These are phyloP conservation scores for Neogobius melanostomus DNA, from an alignment of 2,113 vertebrate species.

Conservation along the genomic window DNA sequence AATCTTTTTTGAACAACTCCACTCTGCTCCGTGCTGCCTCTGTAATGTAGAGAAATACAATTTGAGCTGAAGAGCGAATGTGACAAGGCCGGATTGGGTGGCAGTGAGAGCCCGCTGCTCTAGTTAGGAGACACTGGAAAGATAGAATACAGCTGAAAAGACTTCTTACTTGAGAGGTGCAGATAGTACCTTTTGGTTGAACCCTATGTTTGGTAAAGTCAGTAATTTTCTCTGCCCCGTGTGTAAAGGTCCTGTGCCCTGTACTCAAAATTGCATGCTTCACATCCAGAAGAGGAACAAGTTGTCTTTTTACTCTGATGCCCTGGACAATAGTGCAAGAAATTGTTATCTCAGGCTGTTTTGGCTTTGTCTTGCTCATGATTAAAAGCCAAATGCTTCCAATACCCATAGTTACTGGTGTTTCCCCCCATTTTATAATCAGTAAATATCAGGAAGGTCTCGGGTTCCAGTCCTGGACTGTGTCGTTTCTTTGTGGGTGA, in stretches of 20 bases:
- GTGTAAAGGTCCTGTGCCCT: background rate
- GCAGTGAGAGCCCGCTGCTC: background rate
- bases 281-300: background rate
- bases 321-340: background rate
- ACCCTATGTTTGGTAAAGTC: background rate
- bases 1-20: constrained; percentile 7
- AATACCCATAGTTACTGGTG: no score
- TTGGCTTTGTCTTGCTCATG: no score
- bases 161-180: background rate
- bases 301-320: background rate
- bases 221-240: background rate
- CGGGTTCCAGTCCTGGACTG: no score
- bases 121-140: background rate
- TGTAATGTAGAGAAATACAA: background rate
- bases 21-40: background rate
- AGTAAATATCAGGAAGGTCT: no score
- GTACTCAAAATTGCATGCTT: background rate
- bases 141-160: background rate
- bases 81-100: background rate
- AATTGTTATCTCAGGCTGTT: background rate
- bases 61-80: background rate
- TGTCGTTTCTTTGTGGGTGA: no score
- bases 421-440: no score
- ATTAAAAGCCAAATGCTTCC: no score
- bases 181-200: background rate